These are phyloP conservation scores for Echinometra lucunter DNA, from an alignment of 53 echinoderm and acorn worm species.

Conservation along the genomic window DNA sequence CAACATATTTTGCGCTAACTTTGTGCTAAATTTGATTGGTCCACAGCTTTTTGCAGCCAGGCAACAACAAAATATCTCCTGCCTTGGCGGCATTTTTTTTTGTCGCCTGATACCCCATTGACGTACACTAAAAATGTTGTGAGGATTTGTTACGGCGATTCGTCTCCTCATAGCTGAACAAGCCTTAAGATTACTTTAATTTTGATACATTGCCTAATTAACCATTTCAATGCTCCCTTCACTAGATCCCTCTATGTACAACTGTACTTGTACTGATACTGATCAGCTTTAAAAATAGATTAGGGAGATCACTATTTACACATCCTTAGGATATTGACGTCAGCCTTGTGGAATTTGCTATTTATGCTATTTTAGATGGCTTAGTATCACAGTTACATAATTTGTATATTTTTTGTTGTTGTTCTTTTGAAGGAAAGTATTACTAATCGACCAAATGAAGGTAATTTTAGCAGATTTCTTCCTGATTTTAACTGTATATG, in stretches of 20 bases:
- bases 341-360: slow-evolving; percentile 4
- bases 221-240: background rate
- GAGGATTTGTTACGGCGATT: no score
- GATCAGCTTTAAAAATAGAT: slow-evolving; percentile 36
- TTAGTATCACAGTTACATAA: background rate
- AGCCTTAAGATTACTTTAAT: background rate
- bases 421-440: background rate
- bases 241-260: background rate
- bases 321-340: slow-evolving; percentile 21
- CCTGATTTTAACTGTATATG: background rate
- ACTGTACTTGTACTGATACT: background rate
- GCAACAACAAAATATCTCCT: no score
- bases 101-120: no score
- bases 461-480: background rate
- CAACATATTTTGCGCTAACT: no score
- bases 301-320: slow-evolving; percentile 35
- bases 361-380: background rate
- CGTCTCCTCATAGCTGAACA: no score
- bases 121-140: no score
- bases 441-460: slow-evolving; percentile 2
- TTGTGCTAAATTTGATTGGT: no score
- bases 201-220: background rate
- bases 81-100: no score
- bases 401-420: background rate
- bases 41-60: no score